A percentile compares a stretch with the other conserved stretches of the same genome.
phyloP scores from a whole-genome alignment of 2,888 invertebrate genomes.

The Julus scandinavius region DNA sequence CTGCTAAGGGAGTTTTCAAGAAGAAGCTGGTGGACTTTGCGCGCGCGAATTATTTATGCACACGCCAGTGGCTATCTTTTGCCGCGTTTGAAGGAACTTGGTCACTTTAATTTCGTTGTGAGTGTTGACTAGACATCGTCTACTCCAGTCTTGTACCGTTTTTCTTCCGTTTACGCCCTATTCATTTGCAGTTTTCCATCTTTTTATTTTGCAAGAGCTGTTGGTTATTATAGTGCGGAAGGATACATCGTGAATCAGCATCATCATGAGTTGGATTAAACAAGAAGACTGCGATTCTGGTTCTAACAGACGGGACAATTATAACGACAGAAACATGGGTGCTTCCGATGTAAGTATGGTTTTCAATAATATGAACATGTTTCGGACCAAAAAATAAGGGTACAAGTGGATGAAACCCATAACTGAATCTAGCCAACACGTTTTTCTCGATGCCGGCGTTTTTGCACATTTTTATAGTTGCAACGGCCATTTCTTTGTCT shows the following conservation, averaged over 20 bases:
- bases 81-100: background rate
- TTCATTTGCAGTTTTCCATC: background rate
- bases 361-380: background rate
- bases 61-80: background rate
- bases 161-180: background rate
- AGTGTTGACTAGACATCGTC: background rate
- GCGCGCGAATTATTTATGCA: background rate
- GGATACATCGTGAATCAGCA: background rate
- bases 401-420: background rate
- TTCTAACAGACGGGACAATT: constrained; percentile 13
- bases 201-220: background rate
- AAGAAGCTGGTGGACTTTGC: background rate
- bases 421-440: background rate
- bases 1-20: background rate
- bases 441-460: background rate
- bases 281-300: constrained; percentile 35
- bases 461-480: background rate
- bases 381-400: background rate
- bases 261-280: constrained; percentile 29
- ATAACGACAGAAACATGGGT: constrained; percentile 53
- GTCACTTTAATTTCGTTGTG: background rate
- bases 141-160: background rate
- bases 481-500: constrained; percentile 36
- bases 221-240: background rate
- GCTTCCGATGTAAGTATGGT: constrained; percentile 54